phyloP scores from a whole-genome alignment of 2,888 invertebrate species.

The Macrosoma leucophasiata region DNA sequence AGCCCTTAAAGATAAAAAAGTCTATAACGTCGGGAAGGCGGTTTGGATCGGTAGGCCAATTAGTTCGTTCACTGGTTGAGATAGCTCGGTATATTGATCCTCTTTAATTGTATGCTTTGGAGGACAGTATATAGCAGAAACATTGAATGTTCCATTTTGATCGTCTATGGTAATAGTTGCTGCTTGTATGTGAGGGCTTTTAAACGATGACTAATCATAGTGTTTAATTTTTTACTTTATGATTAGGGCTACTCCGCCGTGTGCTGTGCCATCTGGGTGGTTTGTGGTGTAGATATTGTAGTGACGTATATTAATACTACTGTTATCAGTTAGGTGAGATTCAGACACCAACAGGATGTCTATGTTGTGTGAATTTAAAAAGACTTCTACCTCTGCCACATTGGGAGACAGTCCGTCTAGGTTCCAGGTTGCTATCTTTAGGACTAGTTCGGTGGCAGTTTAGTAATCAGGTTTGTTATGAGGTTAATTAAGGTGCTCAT shows the following conservation, averaged over 20 bases:
- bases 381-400: slow-evolving; percentile 12
- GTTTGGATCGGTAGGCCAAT: slow-evolving; percentile 5
- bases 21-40: slow-evolving; percentile 2
- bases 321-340: slow-evolving; percentile 14
- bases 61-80: slow-evolving; percentile 4
- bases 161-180: slow-evolving; percentile 2
- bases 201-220: background rate
- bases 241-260: slow-evolving; percentile 3
- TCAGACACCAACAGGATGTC: slow-evolving; percentile 23
- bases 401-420: slow-evolving; percentile 22
- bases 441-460: slow-evolving; percentile 2
- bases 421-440: slow-evolving; percentile 24
- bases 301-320: slow-evolving; percentile 5
- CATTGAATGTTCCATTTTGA: background rate
- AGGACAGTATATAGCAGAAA: slow-evolving; percentile 5
- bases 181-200: slow-evolving; percentile 1
- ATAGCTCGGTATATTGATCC: slow-evolving; percentile 1
- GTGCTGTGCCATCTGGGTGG: slow-evolving; percentile 13
- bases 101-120: slow-evolving; percentile 4
- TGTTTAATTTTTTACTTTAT: slow-evolving; percentile 3
- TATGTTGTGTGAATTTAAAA: slow-evolving; percentile 15
- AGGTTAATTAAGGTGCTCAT: slow-evolving; percentile 18
- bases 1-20: too few relatives aligned
- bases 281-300: slow-evolving; percentile 16
- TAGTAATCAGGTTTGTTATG: slow-evolving; percentile 14